A percentile compares a stretch with the other conserved stretches of the same genome.
phyloP scores from a whole-genome alignment of 1,140 invertebrate species.

The Adelges cooleyi region DNA sequence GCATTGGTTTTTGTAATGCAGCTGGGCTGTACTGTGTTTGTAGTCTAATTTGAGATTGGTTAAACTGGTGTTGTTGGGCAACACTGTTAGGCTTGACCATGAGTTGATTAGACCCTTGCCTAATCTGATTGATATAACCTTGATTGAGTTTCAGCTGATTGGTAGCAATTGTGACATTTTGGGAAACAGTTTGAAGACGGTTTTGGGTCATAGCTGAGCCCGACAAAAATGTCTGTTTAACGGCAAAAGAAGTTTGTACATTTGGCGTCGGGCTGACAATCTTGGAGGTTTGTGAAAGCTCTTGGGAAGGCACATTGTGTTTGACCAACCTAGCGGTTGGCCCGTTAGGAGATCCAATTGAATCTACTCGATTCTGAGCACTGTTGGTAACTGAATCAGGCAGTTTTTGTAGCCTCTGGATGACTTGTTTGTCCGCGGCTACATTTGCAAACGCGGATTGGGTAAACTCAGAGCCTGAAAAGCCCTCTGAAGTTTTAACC shows the following conservation, averaged over 20 bases:
- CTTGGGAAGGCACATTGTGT: conserved; percentile 29
- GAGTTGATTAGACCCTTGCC: conserved; percentile 4
- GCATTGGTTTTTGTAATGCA: conserved; percentile 13
- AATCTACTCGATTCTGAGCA: conserved; percentile 28
- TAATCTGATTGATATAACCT: conserved; percentile 27
- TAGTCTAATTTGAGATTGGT: conserved; percentile 18
- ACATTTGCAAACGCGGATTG: conserved; percentile 28
- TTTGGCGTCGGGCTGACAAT: conserved; percentile 17
- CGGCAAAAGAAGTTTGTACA: conserved; percentile 25
- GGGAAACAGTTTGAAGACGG: conserved; percentile 17
- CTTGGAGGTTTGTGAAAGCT: conserved; percentile 16
- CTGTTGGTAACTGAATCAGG: conserved; percentile 29
- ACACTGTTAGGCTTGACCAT: background rate
- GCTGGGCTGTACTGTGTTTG: conserved; percentile 18
- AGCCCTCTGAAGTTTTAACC: conserved; percentile 19
- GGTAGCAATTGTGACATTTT: conserved; percentile 25
- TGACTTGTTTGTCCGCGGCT: conserved; percentile 13
- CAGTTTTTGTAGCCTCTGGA: conserved; percentile 24
- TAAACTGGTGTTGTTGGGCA: background rate
- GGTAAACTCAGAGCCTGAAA: conserved; percentile 29
- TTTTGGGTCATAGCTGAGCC: conserved; percentile 21
- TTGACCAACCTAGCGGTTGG: conserved; percentile 14
- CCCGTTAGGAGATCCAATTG: conserved; percentile 26
- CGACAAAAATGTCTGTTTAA: conserved; percentile 6
- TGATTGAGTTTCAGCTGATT: conserved; percentile 22